Base-by-base conservation (phyloP, 1,140 invertebrate species). In the Pseudoatta argentina region DNA sequence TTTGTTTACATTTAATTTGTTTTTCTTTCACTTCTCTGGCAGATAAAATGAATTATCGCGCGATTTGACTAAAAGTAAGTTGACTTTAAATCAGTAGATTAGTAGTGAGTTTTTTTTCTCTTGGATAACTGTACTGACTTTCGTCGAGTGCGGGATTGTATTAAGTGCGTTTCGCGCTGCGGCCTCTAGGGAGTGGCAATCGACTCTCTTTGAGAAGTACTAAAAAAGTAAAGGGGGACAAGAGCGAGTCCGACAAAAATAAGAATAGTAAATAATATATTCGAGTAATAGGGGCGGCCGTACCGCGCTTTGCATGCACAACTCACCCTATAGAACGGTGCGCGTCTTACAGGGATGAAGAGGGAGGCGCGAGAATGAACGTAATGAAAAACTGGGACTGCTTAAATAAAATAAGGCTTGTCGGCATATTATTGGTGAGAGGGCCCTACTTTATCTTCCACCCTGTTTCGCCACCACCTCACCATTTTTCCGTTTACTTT, bases 331-430 rank as follows among this genome's bases (percentile, higher is more conserved):
- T 48, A n/a, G 51, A 83, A 63, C 85, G 87, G 85, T 88, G 89
- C 44, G 77, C 82, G 64, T 77, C 91, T 91, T 90, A 88, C 81
- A 86, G 78, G 75, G 88, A 89, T 73, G 79, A 90, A 91, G 87
- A 89, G 90, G 91, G 88, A 86, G 85, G 92, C 92, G 93, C 89
- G 92, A 91, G 86, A 94, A 94, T 93, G 93, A 94, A 94, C 88
- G 91, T 95, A 95, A 95, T 95, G 94, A 95, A 95, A 95, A 95
- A 95, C 92, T 92, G 91, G 92, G 91, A 93, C 92, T 93, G 93
- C 93, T 94, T 95, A 95, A 95, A 95, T 95, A 95, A 95, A 95
- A 94, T 95, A 95, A 93, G 94, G 92, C 92, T 93, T 94, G 93
- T 94, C 92, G 91, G 92, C 93, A 92, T 94, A 94, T 95, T 95